Evolutionary conservation across 2,113 vertebrate species (phyloP), one percentile per base, ranked within the genome.

Genomic region (Melanerpes formicivorus): DNA sequence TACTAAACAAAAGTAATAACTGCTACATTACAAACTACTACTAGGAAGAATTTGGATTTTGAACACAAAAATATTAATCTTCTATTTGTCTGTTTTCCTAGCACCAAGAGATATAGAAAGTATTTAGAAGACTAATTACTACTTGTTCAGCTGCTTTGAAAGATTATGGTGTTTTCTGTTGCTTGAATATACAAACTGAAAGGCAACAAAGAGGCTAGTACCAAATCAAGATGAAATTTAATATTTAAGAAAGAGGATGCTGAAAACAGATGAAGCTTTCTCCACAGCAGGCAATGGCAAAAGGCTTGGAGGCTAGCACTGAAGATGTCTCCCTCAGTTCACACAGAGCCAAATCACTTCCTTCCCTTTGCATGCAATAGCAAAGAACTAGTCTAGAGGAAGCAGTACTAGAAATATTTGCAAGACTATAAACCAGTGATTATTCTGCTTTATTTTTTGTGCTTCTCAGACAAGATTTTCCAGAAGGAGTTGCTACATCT

Each of bases 361-460:
- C 27, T 55, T 12, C 17, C 52, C 26, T 75, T 75, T 10, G 6
- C 30, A 34, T 7, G 14, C 12, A 11, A 21, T 17, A 73, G 71
- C 78, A 64, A 82, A 84, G 46, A 95, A 60, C 29, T 18, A 26
- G 6, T 27, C 56, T 54, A 64, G 34, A 87, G n/a, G 58, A 64
- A 80, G 26, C 44, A 37, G 46, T 26, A 59, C 8, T 18, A 90
- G 40, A 93, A 83, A 37, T 69, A 88, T 50, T 46, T 72, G 29
- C 63, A 69, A 59, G 58, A 80, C 56, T 83, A 34, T 27, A 80
- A 66, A n/a, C 80, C 29, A 82, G 0, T 48, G 10, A 75, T 62
- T 75, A 74, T 72, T 88, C 26, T 71, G 8, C 54, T 90, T 95
- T 95, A 87, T 93, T 96, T 94, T 80, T 90, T 84, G 30, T 93